These are phyloP conservation scores for Coecobrya sp. DNA, from an alignment of 2,888 invertebrate genomes.

Conservation along the genomic window DNA sequence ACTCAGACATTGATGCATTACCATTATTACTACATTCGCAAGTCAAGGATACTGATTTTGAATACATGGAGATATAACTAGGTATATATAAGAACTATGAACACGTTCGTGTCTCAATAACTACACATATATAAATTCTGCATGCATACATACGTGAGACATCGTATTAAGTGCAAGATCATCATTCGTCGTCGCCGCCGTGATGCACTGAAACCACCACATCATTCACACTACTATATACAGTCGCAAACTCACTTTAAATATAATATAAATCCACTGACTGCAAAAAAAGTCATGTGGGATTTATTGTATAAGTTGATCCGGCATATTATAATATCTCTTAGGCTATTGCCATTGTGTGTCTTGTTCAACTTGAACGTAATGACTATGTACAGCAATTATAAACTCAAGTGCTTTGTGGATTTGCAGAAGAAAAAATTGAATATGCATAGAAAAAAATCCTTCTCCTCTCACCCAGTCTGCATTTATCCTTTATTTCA, in stretches of 20 bases:
- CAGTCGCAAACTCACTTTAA: neutral
- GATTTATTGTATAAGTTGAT: slow-evolving; percentile 5
- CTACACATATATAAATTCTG: slow-evolving; percentile 19
- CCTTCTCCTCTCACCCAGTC: neutral
- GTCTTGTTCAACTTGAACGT: slow-evolving; percentile 44
- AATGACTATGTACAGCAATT: slow-evolving; percentile 37
- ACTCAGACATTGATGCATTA: slow-evolving; percentile 80
- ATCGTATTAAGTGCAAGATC: slow-evolving; percentile 36
- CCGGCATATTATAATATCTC: neutral
- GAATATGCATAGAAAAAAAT: neutral
- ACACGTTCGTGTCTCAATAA: slow-evolving; percentile 3
- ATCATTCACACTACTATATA: neutral
- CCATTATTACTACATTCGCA: slow-evolving; percentile 37
- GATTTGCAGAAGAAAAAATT: slow-evolving; percentile 12
- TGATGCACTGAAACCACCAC: neutral
- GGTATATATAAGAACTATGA: neutral
- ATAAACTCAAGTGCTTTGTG: slow-evolving; percentile 17
- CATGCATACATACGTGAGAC: neutral
- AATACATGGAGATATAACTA: neutral
- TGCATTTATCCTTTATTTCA: too few species aligned
- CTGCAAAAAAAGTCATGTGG: slow-evolving; percentile 15
- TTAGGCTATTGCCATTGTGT: slow-evolving; percentile 16
- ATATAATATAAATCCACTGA: neutral
- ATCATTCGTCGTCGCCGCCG: slow-evolving; percentile 31
- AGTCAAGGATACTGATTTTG: slow-evolving; percentile 53